These are phyloP conservation scores for Etheostoma perlongum DNA, from an alignment of 2,797 vertebrate genomes.

Conservation along the genomic window DNA sequence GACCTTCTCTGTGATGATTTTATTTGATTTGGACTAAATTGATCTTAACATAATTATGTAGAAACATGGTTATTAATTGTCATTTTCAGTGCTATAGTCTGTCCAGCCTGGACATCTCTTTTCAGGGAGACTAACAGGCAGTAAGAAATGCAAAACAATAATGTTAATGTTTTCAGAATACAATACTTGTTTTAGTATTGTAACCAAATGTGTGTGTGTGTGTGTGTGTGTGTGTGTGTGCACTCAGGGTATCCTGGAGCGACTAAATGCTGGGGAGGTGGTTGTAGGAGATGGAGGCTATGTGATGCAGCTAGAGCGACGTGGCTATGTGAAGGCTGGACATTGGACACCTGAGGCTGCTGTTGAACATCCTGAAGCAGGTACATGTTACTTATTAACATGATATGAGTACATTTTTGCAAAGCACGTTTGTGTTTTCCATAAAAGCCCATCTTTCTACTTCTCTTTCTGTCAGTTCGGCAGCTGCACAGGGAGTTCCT, in stretches of 20 bases:
- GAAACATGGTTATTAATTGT: background rate
- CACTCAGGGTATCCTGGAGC: slow-evolving; percentile 88
- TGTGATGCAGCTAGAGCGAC: slow-evolving; percentile 90
- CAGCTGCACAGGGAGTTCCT: slow-evolving; percentile 94
- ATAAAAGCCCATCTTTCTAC: background rate
- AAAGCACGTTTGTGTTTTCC: background rate
- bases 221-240: slow-evolving; percentile 1
- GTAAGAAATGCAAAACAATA: no score
- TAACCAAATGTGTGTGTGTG: background rate
- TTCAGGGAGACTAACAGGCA: background rate
- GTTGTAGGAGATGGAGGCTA: slow-evolving; percentile 92
- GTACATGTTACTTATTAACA: slow-evolving; percentile 39
- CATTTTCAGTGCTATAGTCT: background rate
- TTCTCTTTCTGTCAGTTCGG: slow-evolving; percentile 80
- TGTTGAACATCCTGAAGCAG: slow-evolving; percentile 90
- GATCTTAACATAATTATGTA: background rate
- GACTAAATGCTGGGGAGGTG: slow-evolving; percentile 88
- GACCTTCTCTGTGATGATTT: background rate
- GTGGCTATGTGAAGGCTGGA: slow-evolving; percentile 91
- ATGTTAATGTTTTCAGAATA: no score
- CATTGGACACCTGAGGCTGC: slow-evolving; percentile 93
- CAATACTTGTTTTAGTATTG: no score
- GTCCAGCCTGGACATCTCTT: background rate
- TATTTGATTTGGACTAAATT: background rate
- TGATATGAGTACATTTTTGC: background rate